Evolutionary conservation across 2,113 vertebrate genomes (phyloP).

Genomic region (Mormyrus lacerda): DNA sequence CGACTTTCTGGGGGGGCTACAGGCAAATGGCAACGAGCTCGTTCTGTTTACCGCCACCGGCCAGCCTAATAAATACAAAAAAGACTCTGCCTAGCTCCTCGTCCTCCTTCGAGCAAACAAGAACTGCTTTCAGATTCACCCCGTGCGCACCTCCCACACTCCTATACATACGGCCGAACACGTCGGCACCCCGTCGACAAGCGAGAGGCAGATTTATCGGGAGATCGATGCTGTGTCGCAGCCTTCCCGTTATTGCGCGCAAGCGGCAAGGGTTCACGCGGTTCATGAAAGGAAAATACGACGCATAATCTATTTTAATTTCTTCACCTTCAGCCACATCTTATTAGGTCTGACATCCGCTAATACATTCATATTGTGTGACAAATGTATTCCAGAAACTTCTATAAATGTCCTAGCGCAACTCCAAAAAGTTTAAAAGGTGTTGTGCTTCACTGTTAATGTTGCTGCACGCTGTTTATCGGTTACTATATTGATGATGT

Average conservation of each 20-base stretch:
- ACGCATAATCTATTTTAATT: not conserved
- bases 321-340: not conserved
- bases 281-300: not conserved
- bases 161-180: not conserved
- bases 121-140: not conserved
- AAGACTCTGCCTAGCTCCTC: not conserved
- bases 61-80: not conserved
- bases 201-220: not conserved
- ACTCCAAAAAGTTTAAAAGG: not conserved
- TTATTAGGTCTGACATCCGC: not conserved
- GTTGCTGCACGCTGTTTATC: not conserved
- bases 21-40: not conserved
- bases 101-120: not conserved
- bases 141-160: not conserved
- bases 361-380: not conserved
- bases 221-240: not conserved
- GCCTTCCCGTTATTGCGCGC: not conserved
- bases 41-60: not conserved
- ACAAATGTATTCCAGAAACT: slow-evolving; percentile 7
- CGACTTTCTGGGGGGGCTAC: not conserved
- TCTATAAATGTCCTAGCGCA: not conserved
- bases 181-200: not conserved
- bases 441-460: not conserved
- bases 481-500: not conserved
- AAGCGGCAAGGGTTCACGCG: not conserved